Conservation (phyloP, 92 coral and sea anemone genomes). For the Heteractis magnifica region DNA sequence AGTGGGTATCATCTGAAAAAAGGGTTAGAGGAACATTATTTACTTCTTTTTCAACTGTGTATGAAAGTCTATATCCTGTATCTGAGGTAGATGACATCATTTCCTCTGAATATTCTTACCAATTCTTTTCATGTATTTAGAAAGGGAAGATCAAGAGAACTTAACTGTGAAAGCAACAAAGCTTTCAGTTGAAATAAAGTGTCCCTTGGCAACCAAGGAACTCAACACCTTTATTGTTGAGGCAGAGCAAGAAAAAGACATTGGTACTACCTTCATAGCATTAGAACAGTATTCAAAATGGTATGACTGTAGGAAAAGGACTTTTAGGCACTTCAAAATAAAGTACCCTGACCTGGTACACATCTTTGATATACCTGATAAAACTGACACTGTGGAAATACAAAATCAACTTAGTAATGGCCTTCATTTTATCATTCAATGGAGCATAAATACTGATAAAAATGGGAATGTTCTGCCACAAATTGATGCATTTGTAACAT, state of each 20-base stretch:
- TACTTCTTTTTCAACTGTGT: too few relatives aligned
- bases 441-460: constrained; percentile 60
- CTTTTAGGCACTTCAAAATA: constrained; percentile 73
- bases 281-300: constrained; percentile 68
- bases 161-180: constrained; percentile 41
- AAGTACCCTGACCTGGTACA: constrained; percentile 71
- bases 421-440: constrained; percentile 53
- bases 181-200: constrained; percentile 41
- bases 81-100: neutral
- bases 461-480: constrained; percentile 59
- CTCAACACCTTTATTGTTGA: constrained; percentile 46
- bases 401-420: constrained; percentile 51
- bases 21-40: neutral
- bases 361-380: constrained; percentile 35
- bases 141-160: constrained; percentile 4
- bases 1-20: too few relatives aligned
- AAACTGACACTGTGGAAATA: constrained; percentile 59
- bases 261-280: constrained; percentile 65
- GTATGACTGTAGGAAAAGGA: constrained; percentile 60
- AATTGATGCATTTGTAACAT: constrained; percentile 50
- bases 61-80: too few relatives aligned
- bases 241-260: constrained; percentile 57
- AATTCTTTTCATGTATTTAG: neutral
- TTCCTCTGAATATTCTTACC: neutral
- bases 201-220: constrained; percentile 61